A percentile compares a stretch with the other conserved stretches of the same genome.
These are phyloP conservation scores for Choloepus hoffmanni DNA, from an alignment of 2,113 vertebrate genomes.

Conservation along the genomic window DNA sequence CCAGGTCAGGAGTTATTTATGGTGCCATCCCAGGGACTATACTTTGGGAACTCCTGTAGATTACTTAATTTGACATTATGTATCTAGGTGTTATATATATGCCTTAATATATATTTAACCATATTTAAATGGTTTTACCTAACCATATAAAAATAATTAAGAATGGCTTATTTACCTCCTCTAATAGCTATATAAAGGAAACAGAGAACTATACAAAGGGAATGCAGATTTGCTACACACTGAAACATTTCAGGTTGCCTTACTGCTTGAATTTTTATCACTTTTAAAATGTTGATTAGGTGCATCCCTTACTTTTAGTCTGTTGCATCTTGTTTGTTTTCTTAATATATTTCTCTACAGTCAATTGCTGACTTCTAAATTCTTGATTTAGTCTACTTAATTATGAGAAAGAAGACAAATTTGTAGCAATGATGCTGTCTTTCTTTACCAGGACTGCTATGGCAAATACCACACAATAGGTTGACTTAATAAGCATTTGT, in stretches of 20 bases:
- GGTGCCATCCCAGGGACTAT: background rate
- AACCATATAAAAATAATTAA: no score
- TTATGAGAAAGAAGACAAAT: background rate
- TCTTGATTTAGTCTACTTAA: background rate
- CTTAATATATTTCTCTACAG: background rate
- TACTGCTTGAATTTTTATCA: background rate
- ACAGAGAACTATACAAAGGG: background rate
- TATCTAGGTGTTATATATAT: no score
- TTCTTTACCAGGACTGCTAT: no score
- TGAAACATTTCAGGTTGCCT: background rate
- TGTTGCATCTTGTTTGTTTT: background rate
- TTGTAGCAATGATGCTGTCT: background rate
- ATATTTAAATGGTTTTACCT: no score
- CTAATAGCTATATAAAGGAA: background rate
- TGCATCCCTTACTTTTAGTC: background rate
- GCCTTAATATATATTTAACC: no score
- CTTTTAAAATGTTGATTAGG: background rate
- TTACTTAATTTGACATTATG: background rate
- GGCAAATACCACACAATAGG: no score
- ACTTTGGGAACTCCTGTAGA: background rate
- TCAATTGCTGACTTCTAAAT: background rate
- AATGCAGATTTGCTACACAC: background rate
- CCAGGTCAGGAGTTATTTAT: background rate
- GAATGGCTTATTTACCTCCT: background rate
- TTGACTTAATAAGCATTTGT: no score